phyloP scores from a whole-genome alignment of 2,113 vertebrate species.

The Vicugna pacos region DNA sequence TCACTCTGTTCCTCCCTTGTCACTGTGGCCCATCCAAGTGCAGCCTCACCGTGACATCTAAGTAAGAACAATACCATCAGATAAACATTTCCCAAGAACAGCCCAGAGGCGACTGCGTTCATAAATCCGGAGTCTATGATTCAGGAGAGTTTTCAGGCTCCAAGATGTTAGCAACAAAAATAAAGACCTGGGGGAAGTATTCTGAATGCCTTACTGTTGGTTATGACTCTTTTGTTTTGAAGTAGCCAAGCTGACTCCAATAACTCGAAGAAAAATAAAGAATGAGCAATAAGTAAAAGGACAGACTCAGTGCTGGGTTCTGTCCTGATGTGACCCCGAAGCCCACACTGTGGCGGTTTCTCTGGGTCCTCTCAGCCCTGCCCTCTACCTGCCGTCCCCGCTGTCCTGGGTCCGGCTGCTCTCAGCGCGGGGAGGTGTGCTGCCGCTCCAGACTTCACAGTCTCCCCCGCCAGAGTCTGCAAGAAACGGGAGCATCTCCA shows the following conservation, averaged over 20 bases:
- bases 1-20: neutral
- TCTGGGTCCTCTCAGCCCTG: neutral
- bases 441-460: neutral
- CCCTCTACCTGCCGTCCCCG: too few relatives aligned
- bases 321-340: too few relatives aligned
- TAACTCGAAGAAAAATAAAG: neutral
- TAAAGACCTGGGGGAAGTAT: neutral
- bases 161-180: neutral
- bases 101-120: neutral
- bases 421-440: neutral
- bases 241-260: neutral
- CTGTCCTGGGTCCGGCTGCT: too few relatives aligned
- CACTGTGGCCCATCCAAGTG: neutral
- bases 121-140: neutral
- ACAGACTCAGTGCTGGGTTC: neutral
- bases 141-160: neutral
- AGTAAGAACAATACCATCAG: neutral
- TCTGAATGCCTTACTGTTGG: neutral
- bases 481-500: neutral
- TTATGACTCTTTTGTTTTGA: neutral
- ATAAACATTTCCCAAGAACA: neutral
- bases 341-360: neutral
- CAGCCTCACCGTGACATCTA: neutral
- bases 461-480: neutral
- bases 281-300: neutral